Conservation (phyloP, 2,113 vertebrate genomes). For the Verasper variegatus region DNA sequence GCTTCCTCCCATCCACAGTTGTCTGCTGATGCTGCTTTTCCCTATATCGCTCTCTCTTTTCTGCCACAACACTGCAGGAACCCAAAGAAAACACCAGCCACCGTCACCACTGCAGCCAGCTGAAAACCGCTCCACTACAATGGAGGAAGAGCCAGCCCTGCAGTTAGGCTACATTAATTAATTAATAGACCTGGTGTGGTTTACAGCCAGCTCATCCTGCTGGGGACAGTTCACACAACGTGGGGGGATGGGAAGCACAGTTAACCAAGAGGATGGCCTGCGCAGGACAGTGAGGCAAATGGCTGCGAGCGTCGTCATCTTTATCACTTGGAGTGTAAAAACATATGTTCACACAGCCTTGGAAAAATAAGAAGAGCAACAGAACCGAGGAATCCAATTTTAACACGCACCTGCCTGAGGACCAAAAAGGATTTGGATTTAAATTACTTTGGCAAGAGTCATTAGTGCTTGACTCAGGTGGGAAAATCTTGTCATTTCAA, state of each 20-base stretch:
- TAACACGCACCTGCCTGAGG: background rate
- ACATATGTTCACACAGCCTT: background rate
- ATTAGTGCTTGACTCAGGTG: background rate
- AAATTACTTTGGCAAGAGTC: too few relatives aligned
- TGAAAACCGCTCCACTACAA: slow-evolving; percentile 38
- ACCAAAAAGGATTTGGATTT: background rate
- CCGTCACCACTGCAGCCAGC: slow-evolving; percentile 39
- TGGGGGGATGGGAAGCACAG: slow-evolving; percentile 56
- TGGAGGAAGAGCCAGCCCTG: slow-evolving; percentile 51
- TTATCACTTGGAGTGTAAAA: slow-evolving; percentile 33
- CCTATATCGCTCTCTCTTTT: slow-evolving; percentile 17
- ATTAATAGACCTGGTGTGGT: slow-evolving; percentile 83
- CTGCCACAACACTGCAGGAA: slow-evolving; percentile 11
- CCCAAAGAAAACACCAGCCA: slow-evolving; percentile 4
- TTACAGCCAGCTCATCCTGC: slow-evolving; percentile 77
- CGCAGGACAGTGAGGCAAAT: slow-evolving; percentile 47
- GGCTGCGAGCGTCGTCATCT: slow-evolving; percentile 42
- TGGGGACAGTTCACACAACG: slow-evolving; percentile 55
- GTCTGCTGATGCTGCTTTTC: slow-evolving; percentile 28
- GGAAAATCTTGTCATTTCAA: background rate
- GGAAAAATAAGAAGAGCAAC: slow-evolving; percentile 5
- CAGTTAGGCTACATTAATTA: slow-evolving; percentile 82
- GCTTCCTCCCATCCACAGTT: slow-evolving; percentile 49
- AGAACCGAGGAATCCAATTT: slow-evolving; percentile 13
- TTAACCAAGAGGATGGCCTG: slow-evolving; percentile 44